Conservation (phyloP, 2,797 vertebrate species). For the Mus spretus region DNA sequence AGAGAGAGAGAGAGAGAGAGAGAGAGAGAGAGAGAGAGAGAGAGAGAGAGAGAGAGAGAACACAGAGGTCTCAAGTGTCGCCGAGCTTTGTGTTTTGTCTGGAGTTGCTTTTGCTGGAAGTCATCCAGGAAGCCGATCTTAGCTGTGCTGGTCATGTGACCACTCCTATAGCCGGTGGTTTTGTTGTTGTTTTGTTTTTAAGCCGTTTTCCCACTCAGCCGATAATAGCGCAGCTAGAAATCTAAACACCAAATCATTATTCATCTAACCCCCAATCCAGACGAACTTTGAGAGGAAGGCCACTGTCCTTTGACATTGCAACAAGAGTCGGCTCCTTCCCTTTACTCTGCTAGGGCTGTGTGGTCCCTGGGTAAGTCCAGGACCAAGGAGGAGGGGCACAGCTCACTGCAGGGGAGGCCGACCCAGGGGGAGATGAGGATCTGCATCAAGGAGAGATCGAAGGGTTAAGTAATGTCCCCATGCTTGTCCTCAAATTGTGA, state of each 20-base stretch:
- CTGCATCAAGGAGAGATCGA: background rate
- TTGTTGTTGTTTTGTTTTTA: background rate
- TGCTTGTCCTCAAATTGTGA: too few relatives aligned
- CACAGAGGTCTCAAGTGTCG: background rate
- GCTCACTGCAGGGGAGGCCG: background rate
- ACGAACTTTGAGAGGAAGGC: background rate
- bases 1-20: background rate
- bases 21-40: background rate
- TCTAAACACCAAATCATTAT: background rate
- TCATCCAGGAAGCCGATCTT: background rate
- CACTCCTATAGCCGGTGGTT: background rate
- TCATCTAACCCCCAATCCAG: background rate
- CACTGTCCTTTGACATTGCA: background rate
- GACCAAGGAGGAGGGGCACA: background rate
- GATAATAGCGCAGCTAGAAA: background rate
- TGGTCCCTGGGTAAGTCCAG: background rate
- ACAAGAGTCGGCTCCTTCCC: background rate
- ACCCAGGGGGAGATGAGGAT: background rate
- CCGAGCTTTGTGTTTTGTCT: background rate
- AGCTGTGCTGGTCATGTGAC: too few relatives aligned
- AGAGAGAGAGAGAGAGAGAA: background rate
- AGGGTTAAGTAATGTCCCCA: rapidly evolving
- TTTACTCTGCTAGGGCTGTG: rapidly evolving
- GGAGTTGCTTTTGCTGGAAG: background rate
- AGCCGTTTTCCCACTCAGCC: background rate